A percentile compares a stretch with the other conserved stretches of the same genome.
phyloP scores from a whole-genome alignment of 2,797 vertebrate genomes.

The Pogoniulus pusillus region DNA sequence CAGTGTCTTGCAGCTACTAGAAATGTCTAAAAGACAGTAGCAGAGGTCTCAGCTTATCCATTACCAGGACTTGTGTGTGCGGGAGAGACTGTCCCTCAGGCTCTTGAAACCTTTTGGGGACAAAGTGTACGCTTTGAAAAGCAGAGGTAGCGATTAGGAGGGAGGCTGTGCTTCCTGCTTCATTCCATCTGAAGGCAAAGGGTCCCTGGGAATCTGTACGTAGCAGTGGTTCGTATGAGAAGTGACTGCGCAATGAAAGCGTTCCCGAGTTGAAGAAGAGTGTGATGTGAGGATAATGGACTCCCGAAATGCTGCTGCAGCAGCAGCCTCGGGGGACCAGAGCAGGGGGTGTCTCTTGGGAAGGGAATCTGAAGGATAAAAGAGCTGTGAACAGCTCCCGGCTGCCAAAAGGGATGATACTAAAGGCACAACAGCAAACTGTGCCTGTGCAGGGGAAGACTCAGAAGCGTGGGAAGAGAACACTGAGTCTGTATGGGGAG shows the following conservation, averaged over 20 bases:
- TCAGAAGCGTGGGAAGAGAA: conserved; percentile 52
- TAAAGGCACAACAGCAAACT: conserved; percentile 47
- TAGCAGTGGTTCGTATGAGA: not conserved
- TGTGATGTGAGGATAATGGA: conserved; percentile 39
- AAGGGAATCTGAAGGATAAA: conserved; percentile 56
- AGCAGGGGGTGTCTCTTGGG: conserved; percentile 41
- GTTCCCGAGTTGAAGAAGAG: conserved; percentile 30
- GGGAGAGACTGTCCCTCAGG: not conserved
- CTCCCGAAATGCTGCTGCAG: conserved; percentile 19
- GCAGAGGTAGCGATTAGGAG: not conserved
- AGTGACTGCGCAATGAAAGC: not conserved
- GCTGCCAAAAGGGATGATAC: conserved; percentile 46
- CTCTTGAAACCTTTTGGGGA: not conserved
- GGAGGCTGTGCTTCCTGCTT: not conserved
- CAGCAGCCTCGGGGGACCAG: conserved; percentile 44
- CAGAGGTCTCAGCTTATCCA: not conserved
- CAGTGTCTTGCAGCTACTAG: not conserved
- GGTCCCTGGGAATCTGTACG: not conserved
- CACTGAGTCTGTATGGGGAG: not conserved
- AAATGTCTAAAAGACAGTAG: not conserved
- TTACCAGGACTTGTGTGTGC: not conserved
- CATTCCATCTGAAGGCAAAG: not conserved
- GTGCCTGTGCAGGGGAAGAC: conserved; percentile 12
- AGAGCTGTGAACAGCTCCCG: not conserved
- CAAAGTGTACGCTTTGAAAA: not conserved